A percentile compares a stretch with the other conserved stretches of the same genome.
These are phyloP conservation scores for Bufo gargarizans DNA, from an alignment of 2,113 vertebrate genomes.

Conservation along the genomic window DNA sequence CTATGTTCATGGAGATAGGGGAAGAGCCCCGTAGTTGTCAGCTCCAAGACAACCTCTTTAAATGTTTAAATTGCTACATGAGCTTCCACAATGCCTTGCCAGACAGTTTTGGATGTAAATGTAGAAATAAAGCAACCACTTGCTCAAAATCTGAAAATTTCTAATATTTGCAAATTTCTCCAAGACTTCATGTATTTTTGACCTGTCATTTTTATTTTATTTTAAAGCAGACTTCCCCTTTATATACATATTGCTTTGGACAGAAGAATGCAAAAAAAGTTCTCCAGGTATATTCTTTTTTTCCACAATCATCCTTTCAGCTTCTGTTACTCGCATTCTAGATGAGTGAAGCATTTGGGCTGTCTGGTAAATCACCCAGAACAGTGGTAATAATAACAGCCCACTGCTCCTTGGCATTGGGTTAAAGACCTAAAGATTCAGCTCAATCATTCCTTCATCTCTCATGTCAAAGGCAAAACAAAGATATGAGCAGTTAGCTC, in stretches of 20 bases:
- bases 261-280: neutral
- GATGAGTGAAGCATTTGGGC: conserved; percentile 29
- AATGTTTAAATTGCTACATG: too few species aligned
- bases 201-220: too few species aligned
- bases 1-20: too few species aligned
- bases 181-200: too few species aligned
- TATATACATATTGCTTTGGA: neutral
- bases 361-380: conserved; percentile 47
- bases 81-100: too few species aligned
- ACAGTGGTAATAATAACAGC: conserved; percentile 46
- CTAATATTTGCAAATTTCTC: too few species aligned
- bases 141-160: too few species aligned
- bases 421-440: conserved; percentile 39
- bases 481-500: conserved; percentile 18
- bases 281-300: neutral
- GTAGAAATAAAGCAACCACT: too few species aligned
- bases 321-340: neutral
- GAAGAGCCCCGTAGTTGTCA: too few species aligned
- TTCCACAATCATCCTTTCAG: neutral
- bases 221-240: neutral
- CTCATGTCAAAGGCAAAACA: conserved; percentile 45
- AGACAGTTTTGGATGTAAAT: too few species aligned
- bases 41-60: too few species aligned
- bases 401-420: conserved; percentile 21
- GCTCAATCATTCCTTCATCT: conserved; percentile 47